Percentiles rank a stretch among this genome's conserved stretches.
Conservation (phyloP, 2,797 vertebrate species). For the Sparidentex hasta region DNA sequence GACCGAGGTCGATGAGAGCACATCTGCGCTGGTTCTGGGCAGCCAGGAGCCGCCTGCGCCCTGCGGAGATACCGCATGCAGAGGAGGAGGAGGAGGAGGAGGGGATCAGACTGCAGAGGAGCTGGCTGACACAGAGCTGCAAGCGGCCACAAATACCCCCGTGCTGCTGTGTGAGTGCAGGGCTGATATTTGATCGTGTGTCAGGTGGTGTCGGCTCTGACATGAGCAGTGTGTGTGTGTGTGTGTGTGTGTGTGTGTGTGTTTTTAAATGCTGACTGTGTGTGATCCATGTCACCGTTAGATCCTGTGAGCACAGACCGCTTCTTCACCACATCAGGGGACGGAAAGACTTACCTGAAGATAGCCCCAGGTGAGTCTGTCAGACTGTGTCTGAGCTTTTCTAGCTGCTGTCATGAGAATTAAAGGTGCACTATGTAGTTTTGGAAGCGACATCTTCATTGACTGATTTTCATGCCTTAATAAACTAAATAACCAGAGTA, state of each 20-base stretch:
- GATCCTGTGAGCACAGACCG: slow-evolving; percentile 77
- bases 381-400: neutral
- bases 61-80: slow-evolving; percentile 71
- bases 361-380: slow-evolving; percentile 75
- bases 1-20: slow-evolving; percentile 68
- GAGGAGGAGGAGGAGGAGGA: slow-evolving; percentile 59
- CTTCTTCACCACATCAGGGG: slow-evolving; percentile 75
- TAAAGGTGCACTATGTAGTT: too few species aligned
- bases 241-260: too few species aligned
- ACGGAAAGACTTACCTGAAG: slow-evolving; percentile 81
- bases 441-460: too few species aligned
- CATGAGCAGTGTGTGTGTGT: too few species aligned
- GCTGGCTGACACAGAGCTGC: slow-evolving; percentile 63
- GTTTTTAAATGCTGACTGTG: neutral
- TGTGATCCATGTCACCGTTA: slow-evolving; percentile 20
- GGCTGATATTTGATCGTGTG: neutral
- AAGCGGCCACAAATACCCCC: slow-evolving; percentile 58
- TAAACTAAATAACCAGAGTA: too few species aligned
- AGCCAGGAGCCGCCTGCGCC: slow-evolving; percentile 78
- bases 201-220: too few species aligned
- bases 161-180: slow-evolving; percentile 80
- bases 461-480: too few species aligned
- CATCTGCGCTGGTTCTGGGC: slow-evolving; percentile 72
- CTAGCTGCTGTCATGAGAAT: neutral
- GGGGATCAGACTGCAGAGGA: slow-evolving; percentile 70